phyloP scores from a whole-genome alignment of 1,140 invertebrate species.

The Danaus melanippus region DNA sequence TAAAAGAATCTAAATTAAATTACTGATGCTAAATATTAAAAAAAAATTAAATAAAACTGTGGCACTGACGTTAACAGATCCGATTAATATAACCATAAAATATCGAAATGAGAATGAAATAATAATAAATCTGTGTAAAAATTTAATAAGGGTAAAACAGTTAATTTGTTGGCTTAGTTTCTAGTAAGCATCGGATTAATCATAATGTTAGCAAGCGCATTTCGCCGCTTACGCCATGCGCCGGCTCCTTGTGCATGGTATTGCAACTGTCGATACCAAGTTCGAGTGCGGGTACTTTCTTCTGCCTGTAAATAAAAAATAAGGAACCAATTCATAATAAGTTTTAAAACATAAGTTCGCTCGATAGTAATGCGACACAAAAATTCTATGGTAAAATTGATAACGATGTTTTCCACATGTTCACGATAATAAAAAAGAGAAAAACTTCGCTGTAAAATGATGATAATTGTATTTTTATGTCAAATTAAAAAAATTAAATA shows the following conservation, averaged over 20 bases:
- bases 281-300: conserved; percentile 85
- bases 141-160: conserved; percentile 6
- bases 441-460: too few species aligned
- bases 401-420: too few species aligned
- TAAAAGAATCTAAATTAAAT: conserved; percentile 2
- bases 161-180: conserved; percentile 33
- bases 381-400: too few species aligned
- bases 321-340: background rate
- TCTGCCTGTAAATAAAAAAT: conserved; percentile 81
- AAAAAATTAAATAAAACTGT: conserved; percentile 10
- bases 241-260: conserved; percentile 92
- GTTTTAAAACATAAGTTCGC: too few species aligned
- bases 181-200: conserved; percentile 86
- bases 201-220: conserved; percentile 96
- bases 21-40: conserved; percentile 9
- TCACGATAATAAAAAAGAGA: too few species aligned
- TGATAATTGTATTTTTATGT: too few species aligned
- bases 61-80: conserved; percentile 18
- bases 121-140: background rate
- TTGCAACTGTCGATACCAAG: conserved; percentile 92
- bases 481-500: too few species aligned
- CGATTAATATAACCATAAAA: conserved; percentile 1
- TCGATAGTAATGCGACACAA: too few species aligned
- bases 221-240: conserved; percentile 90
- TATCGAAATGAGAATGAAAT: conserved; percentile 1